Evolutionary conservation across 2,113 vertebrate genomes (phyloP).

Genomic region (Polypterus senegalus): DNA sequence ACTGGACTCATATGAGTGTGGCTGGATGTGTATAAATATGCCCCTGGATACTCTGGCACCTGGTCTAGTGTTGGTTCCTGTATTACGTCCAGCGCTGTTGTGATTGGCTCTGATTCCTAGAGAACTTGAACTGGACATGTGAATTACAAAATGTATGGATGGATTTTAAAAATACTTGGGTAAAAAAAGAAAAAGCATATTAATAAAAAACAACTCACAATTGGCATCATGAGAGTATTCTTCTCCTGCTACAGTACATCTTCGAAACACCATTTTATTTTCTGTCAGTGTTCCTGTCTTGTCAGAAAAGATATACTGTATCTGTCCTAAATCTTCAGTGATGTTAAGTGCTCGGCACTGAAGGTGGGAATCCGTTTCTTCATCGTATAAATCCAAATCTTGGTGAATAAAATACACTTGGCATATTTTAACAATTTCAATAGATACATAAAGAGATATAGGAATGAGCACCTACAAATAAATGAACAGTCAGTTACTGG

Average conservation of each 20-base stretch:
- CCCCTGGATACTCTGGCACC: too few species aligned
- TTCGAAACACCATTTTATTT: conserved; percentile 96
- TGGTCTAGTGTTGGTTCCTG: too few species aligned
- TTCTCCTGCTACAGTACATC: conserved; percentile 84
- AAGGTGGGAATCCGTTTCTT: conserved; percentile 82
- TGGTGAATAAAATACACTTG: conserved; percentile 96
- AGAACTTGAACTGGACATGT: too few species aligned
- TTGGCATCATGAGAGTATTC: conserved; percentile 97
- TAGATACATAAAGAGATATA: conserved; percentile 92
- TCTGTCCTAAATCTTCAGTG: conserved; percentile 91
- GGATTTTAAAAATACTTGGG: too few species aligned
- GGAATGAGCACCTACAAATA: conserved; percentile 80
- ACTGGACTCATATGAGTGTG: too few species aligned
- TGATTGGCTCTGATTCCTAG: too few species aligned
- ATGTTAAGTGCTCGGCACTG: conserved; percentile 93
- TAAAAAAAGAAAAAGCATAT: too few species aligned
- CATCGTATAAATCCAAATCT: conserved; percentile 84
- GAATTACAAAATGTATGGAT: too few species aligned
- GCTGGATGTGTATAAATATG: too few species aligned
- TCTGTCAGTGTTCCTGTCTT: conserved; percentile 95
- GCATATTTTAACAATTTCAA: conserved; percentile 95
- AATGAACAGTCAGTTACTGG: not conserved
- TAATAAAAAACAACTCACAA: conserved; percentile 46
- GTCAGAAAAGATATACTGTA: conserved; percentile 95
- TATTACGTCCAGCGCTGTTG: too few species aligned